Evolutionary conservation across 2,888 invertebrate species (phyloP), one percentile per base, ranked within the genome.

Genomic region (Encarsia formosa): DNA sequence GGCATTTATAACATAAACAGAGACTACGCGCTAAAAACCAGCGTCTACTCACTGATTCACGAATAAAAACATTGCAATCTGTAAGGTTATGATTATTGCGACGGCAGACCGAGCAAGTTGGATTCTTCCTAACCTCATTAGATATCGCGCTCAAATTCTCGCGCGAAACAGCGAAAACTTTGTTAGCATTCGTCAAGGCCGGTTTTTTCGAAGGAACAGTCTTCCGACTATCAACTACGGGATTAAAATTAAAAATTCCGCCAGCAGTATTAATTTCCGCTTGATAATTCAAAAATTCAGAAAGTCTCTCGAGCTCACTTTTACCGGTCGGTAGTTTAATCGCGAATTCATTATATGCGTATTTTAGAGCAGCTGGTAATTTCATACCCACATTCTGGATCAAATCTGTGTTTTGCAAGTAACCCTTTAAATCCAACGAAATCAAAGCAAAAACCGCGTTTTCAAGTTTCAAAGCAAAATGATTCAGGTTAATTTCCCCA

Each of bases 391-490:
- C 31, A 11, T 13, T 31, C n/a, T 37, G n/a, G 13, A 39, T n/a
- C 8, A 44, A 18, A 15, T 50, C 44, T 5, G 38, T 19, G 26
- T 26, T 50, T 13, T 44, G 16, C 15, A 44, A 15, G 13, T 44
- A 24, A 2, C 52, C 55, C 5, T 18, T 23, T 4, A 46, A 39
- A 11, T 37, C 19, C 1, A 55, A n/a, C 2, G 49, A 29, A 16
- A 45, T 19, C 9, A 44, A 29, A 11, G 55, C 52, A 3, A 32
- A 34, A 1, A 55, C 52, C 3, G 41, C 19, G 15, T 49, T 49
- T 26, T 18, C 20, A 2, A 55, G 13, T 18, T 43, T 51, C 5
- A 35, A 16, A 6, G 53, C 44, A 9, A 54, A 44, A 4, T 38
- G 32, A 11, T 24, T 18, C 9, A 52, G 20, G n/a, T 22, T 52